Evolutionary conservation across 2,797 vertebrate species (phyloP).

Genomic region (Argya squamiceps): DNA sequence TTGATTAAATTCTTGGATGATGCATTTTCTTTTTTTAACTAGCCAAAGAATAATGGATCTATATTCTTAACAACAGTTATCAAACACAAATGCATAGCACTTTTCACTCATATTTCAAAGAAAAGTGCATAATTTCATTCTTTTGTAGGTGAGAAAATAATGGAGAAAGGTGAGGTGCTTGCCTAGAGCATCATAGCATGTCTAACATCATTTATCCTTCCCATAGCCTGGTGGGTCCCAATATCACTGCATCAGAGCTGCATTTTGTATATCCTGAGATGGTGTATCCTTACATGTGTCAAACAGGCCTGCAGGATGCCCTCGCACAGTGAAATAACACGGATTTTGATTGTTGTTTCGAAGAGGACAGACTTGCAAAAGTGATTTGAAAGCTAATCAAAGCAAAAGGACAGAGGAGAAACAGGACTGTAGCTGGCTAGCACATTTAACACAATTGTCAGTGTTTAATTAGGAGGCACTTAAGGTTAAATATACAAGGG

Average conservation of each 20-base stretch:
- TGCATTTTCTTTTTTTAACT: background rate
- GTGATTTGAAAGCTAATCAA: background rate
- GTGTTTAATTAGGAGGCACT: conserved; percentile 25
- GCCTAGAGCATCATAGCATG: background rate
- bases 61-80: conserved; percentile 22
- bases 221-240: background rate
- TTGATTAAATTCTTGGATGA: background rate
- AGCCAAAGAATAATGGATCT: background rate
- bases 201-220: background rate
- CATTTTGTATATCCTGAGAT: background rate
- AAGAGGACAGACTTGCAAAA: background rate
- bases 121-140: background rate
- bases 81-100: background rate
- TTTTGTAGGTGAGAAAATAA: background rate
- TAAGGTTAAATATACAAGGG: conserved; percentile 21
- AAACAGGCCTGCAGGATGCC: background rate
- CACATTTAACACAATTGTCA: background rate
- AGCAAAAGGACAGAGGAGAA: background rate
- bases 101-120: conserved; percentile 30
- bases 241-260: background rate
- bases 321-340: background rate
- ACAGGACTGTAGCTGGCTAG: background rate
- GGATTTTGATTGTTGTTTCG: background rate
- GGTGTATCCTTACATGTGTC: background rate
- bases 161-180: background rate